Conservation (phyloP, 2,113 vertebrate species). For the human region GRCh38 chr13:72417501-72418000, state of each 20-base stretch:
- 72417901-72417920: neutral
- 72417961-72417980: neutral
- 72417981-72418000: neutral
- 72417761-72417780: neutral
- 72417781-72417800: neutral
- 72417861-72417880: neutral
- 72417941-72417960: neutral
- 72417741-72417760: neutral
- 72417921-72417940: neutral
- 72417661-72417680: neutral
- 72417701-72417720: neutral
- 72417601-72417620: neutral
- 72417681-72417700: conserved; percentile 13
- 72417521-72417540: neutral
- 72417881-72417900: neutral
- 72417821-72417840: neutral
- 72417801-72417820: too few species aligned
- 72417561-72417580: neutral
- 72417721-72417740: neutral
- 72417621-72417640: neutral
- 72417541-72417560: neutral
- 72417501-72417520: neutral
- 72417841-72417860: neutral
- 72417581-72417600: neutral
- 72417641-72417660: conserved; percentile 38